These are phyloP conservation scores for Rhopalosiphum padi DNA, from an alignment of 1,140 invertebrate genomes.

Conservation along the genomic window DNA sequence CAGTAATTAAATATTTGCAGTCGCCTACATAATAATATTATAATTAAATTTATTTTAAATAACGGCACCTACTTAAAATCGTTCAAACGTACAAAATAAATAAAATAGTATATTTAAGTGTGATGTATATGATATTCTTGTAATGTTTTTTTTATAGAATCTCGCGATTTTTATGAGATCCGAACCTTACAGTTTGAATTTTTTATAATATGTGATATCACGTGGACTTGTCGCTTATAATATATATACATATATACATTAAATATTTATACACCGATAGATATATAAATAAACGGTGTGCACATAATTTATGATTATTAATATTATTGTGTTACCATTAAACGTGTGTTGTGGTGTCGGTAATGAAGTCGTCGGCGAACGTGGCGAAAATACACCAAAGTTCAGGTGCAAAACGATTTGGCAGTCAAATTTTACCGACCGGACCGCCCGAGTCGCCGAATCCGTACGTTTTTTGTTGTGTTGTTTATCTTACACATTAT, in stretches of 20 bases:
- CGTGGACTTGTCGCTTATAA: too few species aligned
- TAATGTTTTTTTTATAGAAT: not conserved
- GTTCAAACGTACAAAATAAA: not conserved
- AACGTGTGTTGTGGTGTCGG: not conserved
- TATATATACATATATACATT: not conserved
- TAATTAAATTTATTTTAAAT: not conserved
- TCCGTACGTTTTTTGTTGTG: not conserved
- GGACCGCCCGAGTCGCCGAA: not conserved
- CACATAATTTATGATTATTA: not conserved
- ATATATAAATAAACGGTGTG: too few species aligned
- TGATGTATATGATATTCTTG: not conserved
- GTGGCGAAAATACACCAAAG: not conserved
- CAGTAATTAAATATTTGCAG: too few species aligned
- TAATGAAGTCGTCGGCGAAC: not conserved
- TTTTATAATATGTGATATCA: not conserved
- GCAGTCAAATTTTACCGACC: not conserved
- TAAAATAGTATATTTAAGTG: too few species aligned
- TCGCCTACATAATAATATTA: not conserved
- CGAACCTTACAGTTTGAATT: too few species aligned
- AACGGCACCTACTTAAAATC: not conserved
- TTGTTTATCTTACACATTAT: not conserved
- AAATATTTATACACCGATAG: not conserved
- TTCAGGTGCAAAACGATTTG: not conserved
- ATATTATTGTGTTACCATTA: too few species aligned
- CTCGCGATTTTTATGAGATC: not conserved